A percentile compares a stretch with the other conserved stretches of the same genome.
phyloP scores from a whole-genome alignment of 92 coral and sea anemone genomes.

The Porites lobata region DNA sequence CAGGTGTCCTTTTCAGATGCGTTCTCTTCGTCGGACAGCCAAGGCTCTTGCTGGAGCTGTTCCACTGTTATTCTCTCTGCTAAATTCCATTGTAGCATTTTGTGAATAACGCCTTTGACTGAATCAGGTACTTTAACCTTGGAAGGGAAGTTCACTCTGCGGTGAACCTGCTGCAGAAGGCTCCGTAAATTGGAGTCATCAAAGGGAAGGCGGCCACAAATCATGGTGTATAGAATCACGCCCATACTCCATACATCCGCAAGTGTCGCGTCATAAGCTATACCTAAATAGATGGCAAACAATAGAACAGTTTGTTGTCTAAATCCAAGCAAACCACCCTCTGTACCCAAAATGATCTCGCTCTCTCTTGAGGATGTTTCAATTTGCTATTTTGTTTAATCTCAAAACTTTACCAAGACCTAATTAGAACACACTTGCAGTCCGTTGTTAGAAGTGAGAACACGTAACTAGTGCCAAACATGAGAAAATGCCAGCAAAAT shows the following conservation, averaged over 20 bases:
- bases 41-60: conserved; percentile 74
- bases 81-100: conserved; percentile 95
- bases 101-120: conserved; percentile 83
- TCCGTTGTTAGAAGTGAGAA: not conserved
- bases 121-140: conserved; percentile 82
- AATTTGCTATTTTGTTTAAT: no score
- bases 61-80: conserved; percentile 89
- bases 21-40: conserved; percentile 49
- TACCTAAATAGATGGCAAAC: conserved; percentile 63
- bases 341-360: no score
- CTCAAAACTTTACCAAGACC: not conserved
- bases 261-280: conserved; percentile 96
- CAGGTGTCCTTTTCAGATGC: not conserved
- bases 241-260: conserved; percentile 99
- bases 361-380: no score
- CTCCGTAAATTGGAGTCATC: conserved; percentile 96
- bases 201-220: conserved; percentile 95
- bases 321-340: no score
- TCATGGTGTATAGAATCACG: conserved; percentile 96
- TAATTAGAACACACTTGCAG: not conserved
- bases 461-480: no score
- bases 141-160: conserved; percentile 87
- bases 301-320: no score
- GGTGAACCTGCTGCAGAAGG: conserved; percentile 96
- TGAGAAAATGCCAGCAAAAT: no score